Evolutionary conservation across 2,888 invertebrate genomes (phyloP), one percentile per base, ranked within the genome.

Genomic region (Pomacea canaliculata): DNA sequence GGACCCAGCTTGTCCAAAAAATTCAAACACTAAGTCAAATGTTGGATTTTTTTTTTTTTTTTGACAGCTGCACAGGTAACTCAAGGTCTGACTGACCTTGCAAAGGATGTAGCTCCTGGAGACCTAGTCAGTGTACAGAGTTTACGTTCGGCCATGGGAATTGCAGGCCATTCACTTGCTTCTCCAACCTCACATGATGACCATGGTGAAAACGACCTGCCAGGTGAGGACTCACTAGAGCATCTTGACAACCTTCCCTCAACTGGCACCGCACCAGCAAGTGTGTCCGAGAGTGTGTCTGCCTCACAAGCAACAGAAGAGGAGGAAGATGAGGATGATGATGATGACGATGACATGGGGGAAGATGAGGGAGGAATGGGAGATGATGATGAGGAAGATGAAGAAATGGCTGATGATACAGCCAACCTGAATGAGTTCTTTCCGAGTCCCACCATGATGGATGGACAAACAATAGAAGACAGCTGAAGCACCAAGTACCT

Each of bases 51-150:
- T 23, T 23, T 23, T 23, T n/a, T 3, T 51, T 7, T 56, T 4
- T 56, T 56, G 51, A 56, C 80, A 85, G 85, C 84, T 16, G 79
- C 83, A 74, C 83, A 83, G 78, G 85, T 85, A n/a, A 83, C 84
- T 51, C 82, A 80, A 70, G 84, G 83, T 77, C 71, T 85, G 70
- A 80, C 79, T 76, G 82, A 81, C 16, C 65, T 85, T 51, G 81
- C 84, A n/a, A 83, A 83, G 71, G 82, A 82, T 70, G 84, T 80
- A 10, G 69, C 79, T 16, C 85, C 85, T 19, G 79, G 81, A 23
- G 83, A 81, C 66, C 76, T 85, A 51, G 78, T 81, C 70, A 81
- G 81, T 73, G 74, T 81, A 5, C 76, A 78, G 62, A 81, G 82
- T 46, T 63, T 85, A 9, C 71, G 84, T 7, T 78, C 78, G 12